phyloP scores from a whole-genome alignment of 1,140 invertebrate genomes.

The Leucophenga varia region DNA sequence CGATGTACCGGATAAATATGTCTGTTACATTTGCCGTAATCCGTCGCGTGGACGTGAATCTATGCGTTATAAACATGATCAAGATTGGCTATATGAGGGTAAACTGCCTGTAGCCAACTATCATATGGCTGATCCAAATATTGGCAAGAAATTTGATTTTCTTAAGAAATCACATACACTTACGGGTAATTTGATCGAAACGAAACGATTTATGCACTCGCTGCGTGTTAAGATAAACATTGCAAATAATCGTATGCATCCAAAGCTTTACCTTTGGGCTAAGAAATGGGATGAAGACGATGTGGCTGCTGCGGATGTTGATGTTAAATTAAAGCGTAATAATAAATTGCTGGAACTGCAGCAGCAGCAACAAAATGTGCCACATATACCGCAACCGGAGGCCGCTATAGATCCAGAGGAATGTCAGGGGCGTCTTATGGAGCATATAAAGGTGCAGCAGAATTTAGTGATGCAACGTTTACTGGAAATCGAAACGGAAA shows the following conservation, averaged over 20 bases:
- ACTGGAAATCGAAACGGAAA: slow-evolving; percentile 75
- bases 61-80: slow-evolving; percentile 76
- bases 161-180: slow-evolving; percentile 72
- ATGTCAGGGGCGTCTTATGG: slow-evolving; percentile 74
- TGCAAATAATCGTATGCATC: slow-evolving; percentile 75
- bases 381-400: slow-evolving; percentile 72
- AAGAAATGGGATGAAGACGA: slow-evolving; percentile 71
- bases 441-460: slow-evolving; percentile 76
- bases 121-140: slow-evolving; percentile 52
- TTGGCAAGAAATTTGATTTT: slow-evolving; percentile 55
- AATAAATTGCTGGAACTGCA: slow-evolving; percentile 15
- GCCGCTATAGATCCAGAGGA: slow-evolving; percentile 76
- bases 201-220: slow-evolving; percentile 70
- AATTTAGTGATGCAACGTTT: slow-evolving; percentile 69
- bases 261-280: slow-evolving; percentile 82
- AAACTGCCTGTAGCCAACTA: slow-evolving; percentile 65
- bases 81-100: slow-evolving; percentile 85
- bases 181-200: slow-evolving; percentile 67
- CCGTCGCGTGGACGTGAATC: slow-evolving; percentile 71
- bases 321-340: slow-evolving; percentile 26
- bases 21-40: slow-evolving; percentile 84
- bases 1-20: slow-evolving; percentile 86
- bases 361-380: slow-evolving; percentile 18
- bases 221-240: slow-evolving; percentile 75
- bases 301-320: slow-evolving; percentile 10